Evolutionary conservation across 2,797 vertebrate species (phyloP).

Genomic region (Pangasius macronema): DNA sequence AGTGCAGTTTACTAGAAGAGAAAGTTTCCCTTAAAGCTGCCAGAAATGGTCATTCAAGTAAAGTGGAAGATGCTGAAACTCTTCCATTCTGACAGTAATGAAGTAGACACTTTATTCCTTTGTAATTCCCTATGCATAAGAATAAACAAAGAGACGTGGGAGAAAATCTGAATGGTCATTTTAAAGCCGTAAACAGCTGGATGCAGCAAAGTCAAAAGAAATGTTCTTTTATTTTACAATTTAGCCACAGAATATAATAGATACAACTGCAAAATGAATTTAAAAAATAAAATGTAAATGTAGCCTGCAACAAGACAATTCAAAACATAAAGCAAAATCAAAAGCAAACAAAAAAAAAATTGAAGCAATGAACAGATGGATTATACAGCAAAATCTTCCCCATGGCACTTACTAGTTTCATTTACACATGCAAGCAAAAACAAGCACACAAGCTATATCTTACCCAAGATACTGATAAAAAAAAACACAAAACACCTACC

Average conservation of each 20-base stretch:
- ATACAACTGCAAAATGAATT: neutral
- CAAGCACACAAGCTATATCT: neutral
- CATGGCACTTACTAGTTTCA: neutral
- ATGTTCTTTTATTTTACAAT: neutral
- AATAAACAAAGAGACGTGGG: neutral
- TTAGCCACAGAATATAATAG: neutral
- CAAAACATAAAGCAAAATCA: neutral
- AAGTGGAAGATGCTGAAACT: neutral
- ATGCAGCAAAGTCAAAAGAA: neutral
- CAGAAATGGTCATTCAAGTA: neutral
- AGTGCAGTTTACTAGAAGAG: neutral
- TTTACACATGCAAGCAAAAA: neutral
- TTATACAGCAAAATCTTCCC: neutral
- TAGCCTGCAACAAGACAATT: constrained; percentile 3
- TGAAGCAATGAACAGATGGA: neutral
- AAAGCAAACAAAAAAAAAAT: neutral
- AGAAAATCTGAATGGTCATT: neutral
- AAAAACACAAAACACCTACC: neutral
- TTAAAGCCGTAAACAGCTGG: neutral
- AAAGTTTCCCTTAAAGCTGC: neutral
- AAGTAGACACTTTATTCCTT: neutral
- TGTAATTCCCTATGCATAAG: neutral
- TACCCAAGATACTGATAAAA: constrained; percentile 5
- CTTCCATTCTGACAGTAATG: neutral
- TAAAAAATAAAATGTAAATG: neutral